phyloP scores from a whole-genome alignment of 2,888 invertebrate species.

The Microctonus hyperodae region DNA sequence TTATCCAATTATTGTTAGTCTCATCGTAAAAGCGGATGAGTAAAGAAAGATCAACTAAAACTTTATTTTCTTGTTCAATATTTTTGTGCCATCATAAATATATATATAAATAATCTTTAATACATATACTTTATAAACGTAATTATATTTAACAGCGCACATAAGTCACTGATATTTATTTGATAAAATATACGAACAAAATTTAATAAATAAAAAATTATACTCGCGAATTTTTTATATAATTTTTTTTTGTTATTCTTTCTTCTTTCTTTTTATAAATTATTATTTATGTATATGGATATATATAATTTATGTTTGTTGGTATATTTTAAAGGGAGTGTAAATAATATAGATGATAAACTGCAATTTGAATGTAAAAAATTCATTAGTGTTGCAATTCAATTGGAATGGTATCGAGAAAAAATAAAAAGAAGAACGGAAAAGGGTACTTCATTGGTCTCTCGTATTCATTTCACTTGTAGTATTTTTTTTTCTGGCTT shows the following conservation, averaged over 20 bases:
- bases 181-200: no score
- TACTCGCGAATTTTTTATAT: no score
- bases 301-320: background rate
- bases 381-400: constrained; percentile 22
- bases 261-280: background rate
- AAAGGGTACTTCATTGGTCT: background rate
- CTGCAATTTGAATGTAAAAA: constrained; percentile 17
- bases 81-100: background rate
- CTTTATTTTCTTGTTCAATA: background rate
- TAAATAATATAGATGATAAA: background rate
- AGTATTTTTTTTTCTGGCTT: constrained; percentile 27
- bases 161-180: background rate
- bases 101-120: background rate
- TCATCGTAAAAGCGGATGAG: background rate
- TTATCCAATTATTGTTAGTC: constrained; percentile 18
- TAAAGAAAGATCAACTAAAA: background rate
- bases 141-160: background rate
- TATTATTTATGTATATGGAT: background rate
- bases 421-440: background rate
- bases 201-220: no score
- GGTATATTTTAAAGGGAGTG: constrained; percentile 3
- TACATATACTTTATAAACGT: background rate
- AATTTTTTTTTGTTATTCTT: no score
- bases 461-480: background rate
- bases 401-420: constrained; percentile 28